Base-by-base conservation (phyloP, 64 coral and sea anemone species). In the Pachyseris speciosa region DNA sequence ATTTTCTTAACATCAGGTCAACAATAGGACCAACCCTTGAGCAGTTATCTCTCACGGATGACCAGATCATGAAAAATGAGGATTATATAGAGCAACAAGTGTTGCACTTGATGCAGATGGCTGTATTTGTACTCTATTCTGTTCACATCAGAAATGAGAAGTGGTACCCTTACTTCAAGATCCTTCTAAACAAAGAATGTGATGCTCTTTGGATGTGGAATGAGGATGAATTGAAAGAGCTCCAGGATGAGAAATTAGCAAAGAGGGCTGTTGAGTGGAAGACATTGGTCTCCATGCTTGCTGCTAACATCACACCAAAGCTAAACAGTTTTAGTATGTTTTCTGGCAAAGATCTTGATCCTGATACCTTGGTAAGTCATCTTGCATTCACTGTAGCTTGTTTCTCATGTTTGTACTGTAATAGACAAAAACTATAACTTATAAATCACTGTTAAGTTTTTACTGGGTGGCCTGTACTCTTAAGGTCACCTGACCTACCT, bases 131-230 rank as follows among this genome's bases (percentile, higher is more conserved):
- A 15, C 80, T 92, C 8, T 92, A 92, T 84, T 80, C 78, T 4
- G 5, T 84, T 63, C 89, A 92, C 43, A 74, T 61, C 17, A 84
- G 69, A 25, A 49, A 75, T 75, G 78, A 92, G 9, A 17, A 79
- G 32, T 92, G 89, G 89, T 41, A 75, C 26, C 66, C 89, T 10
- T 92, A 74, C 65, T 92, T 92, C 31, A 74, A 92, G 25, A 39
- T 92, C n/a, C 47, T 92, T 39, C 43, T 45, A 26, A 68, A 72
- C 6, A 72, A 84, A 37, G 26, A 58, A 58, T 92, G 89, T 44
- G 13, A 92, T 74, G 27, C 52, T 9, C 38, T 92, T 15, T 92
- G 89, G 89, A 72, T 74, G 68, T 92, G 89, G 89, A 84, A 34
- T 74, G 79, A 84, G 39, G 52, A 75, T 17, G 79, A 92, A 31